phyloP scores from a whole-genome alignment of 2,113 vertebrate genomes.

The Eptesicus fuscus region DNA sequence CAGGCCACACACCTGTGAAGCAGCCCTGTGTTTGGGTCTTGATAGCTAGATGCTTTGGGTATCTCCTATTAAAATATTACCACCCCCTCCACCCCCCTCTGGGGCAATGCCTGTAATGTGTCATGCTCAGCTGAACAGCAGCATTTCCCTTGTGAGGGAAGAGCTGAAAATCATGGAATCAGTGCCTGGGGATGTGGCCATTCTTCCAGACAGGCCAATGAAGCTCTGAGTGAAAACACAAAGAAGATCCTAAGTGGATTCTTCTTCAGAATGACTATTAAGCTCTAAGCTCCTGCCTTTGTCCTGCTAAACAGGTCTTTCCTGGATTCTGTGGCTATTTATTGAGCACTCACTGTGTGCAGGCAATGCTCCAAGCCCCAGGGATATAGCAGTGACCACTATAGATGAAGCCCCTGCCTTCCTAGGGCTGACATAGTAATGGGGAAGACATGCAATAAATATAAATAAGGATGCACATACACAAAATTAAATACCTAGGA shows the following conservation, averaged over 20 bases:
- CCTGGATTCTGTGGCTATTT: background rate
- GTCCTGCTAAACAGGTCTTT: background rate
- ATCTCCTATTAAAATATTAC: background rate
- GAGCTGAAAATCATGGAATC: background rate
- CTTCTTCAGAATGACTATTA: background rate
- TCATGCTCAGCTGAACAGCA: background rate
- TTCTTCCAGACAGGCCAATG: background rate
- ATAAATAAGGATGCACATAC: background rate
- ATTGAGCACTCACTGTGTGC: background rate
- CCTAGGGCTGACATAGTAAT: background rate
- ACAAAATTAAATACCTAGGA: background rate
- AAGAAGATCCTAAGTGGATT: background rate
- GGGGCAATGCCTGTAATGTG: background rate
- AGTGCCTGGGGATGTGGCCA: background rate
- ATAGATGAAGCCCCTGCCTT: background rate
- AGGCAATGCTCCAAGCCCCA: background rate
- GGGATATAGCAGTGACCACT: background rate
- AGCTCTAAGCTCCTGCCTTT: background rate
- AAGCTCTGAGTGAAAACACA: background rate
- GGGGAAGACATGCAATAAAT: background rate
- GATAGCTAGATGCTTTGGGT: background rate
- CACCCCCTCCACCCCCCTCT: background rate
- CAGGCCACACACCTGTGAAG: rapidly evolving
- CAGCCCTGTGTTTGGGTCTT: background rate
- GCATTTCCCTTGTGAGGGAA: background rate